phyloP scores from a whole-genome alignment of 2,888 invertebrate species.

The Caenorhabditis afra region DNA sequence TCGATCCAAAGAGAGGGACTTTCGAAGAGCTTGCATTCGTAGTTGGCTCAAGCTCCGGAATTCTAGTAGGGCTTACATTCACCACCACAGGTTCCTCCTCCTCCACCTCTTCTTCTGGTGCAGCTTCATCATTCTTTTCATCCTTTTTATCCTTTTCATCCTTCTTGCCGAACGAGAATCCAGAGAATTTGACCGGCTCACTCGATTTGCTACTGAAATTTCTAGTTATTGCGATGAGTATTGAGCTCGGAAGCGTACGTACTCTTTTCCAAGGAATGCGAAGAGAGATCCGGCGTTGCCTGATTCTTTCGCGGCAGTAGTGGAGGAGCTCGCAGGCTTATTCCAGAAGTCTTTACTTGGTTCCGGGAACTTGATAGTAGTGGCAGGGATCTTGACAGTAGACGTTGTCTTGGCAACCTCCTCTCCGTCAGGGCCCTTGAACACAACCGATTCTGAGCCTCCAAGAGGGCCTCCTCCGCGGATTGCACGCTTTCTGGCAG shows the following conservation, averaged over 20 bases:
- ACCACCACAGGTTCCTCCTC: neutral
- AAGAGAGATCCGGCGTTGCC: constrained; percentile 39
- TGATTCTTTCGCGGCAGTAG: neutral
- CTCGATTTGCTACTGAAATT: constrained; percentile 6
- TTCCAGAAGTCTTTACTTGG: constrained; percentile 67
- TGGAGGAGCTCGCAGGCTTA: constrained; percentile 24
- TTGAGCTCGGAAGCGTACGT: constrained; percentile 10
- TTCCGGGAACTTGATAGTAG: constrained; percentile 61
- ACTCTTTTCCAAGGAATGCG: constrained; percentile 51
- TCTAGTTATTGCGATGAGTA: neutral
- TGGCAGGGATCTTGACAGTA: constrained; percentile 32
- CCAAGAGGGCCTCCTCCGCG: constrained; percentile 68
- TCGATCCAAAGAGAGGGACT: neutral
- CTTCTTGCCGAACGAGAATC: constrained; percentile 59
- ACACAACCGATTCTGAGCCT: constrained; percentile 62
- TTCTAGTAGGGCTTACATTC: neutral
- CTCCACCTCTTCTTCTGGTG: neutral
- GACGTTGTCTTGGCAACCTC: constrained; percentile 6
- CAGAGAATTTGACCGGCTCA: constrained; percentile 42
- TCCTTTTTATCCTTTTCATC: constrained; percentile 4
- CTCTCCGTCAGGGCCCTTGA: constrained; percentile 46
- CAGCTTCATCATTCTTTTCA: constrained; percentile 26
- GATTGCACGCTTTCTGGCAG: constrained; percentile 65
- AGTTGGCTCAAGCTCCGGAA: too few species aligned
- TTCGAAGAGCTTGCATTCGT: too few species aligned